Evolutionary conservation across 2,888 invertebrate genomes (phyloP), one percentile per base, ranked within the genome.

Genomic region (Rhaphigaster nebulosa): DNA sequence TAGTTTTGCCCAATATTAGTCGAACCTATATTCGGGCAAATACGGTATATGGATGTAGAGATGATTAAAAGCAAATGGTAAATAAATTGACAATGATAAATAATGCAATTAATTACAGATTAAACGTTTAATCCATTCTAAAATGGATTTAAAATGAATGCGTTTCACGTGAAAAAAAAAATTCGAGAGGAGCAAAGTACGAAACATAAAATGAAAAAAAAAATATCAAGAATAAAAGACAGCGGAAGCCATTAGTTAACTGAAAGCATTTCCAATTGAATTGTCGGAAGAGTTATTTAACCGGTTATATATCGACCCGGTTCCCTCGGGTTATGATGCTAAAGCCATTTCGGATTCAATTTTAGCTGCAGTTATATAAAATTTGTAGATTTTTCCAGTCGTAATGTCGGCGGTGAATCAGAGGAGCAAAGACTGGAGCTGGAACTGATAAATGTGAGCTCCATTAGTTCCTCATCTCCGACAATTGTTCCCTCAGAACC

Each of bases 361-460:
- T 84, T 38, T 18, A 84, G 45, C 45, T 45, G 84, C 84, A 45
- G 84, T 84, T 84, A 84, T 45, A 84, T 84, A 84, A 84, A 84
- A 84, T 84, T 84, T 84, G 84, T 84, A 84, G 84, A 84, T 84
- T 84, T 84, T 84, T 41, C 84, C 45, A 84, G 84, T 13, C n/a
- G n/a, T 84, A 84, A 84, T 84, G 84, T 50, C n/a, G 26, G 45
- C 45, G 15, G 45, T 84, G 45, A 84, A 84, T 84, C 84, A 84
- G 45, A 13, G 84, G 84, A 23, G 50, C 84, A 84, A 50, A 84
- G 45, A n/a, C 45, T 26, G 45, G 84, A 26, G n/a, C 84, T 20
- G 70, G 38, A 65, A 45, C 41, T 80, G 84, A 84, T n/a, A 84
- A 84, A 84, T 84, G 84, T 23, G 38, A 76, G 38, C 45, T 84